Evolutionary conservation across 2,797 vertebrate species (phyloP), one percentile per base, ranked within the genome.

Genomic region (Aeoliscus strigatus): DNA sequence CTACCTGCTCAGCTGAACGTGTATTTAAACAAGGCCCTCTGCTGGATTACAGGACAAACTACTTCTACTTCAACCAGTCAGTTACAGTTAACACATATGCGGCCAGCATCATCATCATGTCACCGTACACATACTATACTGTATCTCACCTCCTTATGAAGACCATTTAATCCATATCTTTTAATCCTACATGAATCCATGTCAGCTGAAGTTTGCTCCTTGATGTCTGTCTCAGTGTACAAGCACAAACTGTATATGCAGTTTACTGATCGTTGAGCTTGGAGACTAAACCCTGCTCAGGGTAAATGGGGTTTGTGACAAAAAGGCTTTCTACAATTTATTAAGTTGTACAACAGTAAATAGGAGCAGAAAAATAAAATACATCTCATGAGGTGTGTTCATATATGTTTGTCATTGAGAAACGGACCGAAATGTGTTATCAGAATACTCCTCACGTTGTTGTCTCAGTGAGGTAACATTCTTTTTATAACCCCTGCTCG

Each of bases 81-180:
- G n/a, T n/a, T n/a, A n/a, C n/a, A n/a, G n/a, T n/a, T n/a, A n/a
- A n/a, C n/a, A n/a, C n/a, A n/a, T n/a, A n/a, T n/a, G n/a, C n/a
- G n/a, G n/a, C n/a, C n/a, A n/a, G n/a, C n/a, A n/a, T n/a, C n/a
- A n/a, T n/a, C n/a, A n/a, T n/a, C n/a, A n/a, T n/a, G n/a, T n/a
- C n/a, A n/a, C n/a, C n/a, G n/a, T n/a, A n/a, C n/a, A n/a, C n/a
- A n/a, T n/a, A n/a, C n/a, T n/a, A n/a, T n/a, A n/a, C n/a, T n/a
- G n/a, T n/a, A n/a, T n/a, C n/a, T n/a, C n/a, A n/a, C n/a, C n/a
- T 64, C 54, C 43, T 39, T 61, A 26, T 23, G 11, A 3, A 24
- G 35, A 18, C 15, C 26, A 66, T 40, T 49, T 71, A 68, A 74
- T 75, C 56, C 60, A 27, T 30, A 26, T 54, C 35, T 42, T 60